Conservation (phyloP, 2,888 invertebrate genomes). For the Leuctra nigra region DNA sequence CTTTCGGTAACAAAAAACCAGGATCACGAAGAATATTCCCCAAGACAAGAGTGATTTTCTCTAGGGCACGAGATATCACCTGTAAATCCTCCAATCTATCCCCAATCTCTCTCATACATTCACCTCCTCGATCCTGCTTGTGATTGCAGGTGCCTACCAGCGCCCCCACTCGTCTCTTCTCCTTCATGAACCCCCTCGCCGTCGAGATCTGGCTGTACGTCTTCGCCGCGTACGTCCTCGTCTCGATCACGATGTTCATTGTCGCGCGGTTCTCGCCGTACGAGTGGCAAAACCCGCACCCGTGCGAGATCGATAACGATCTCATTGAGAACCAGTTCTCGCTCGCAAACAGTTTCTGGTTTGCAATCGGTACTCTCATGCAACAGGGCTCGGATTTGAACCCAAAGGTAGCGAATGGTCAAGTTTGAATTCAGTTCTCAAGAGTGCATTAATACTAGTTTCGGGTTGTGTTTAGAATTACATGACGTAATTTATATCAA, state of each 20-base stretch:
- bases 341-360: constrained; percentile 79
- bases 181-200: constrained; percentile 82
- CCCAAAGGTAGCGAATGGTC: constrained; percentile 66
- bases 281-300: constrained; percentile 71
- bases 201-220: constrained; percentile 84
- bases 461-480: not conserved
- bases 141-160: constrained; percentile 67
- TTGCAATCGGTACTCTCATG: constrained; percentile 82
- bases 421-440: not conserved
- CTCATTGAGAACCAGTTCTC: constrained; percentile 73
- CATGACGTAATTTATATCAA: no score
- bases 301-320: constrained; percentile 55
- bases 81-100: no score
- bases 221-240: constrained; percentile 69
- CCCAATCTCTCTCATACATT: no score
- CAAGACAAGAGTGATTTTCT: no score
- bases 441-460: not conserved
- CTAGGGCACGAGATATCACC: no score
- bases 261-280: constrained; percentile 75
- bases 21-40: no score
- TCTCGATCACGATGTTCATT: constrained; percentile 70
- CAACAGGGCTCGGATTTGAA: constrained; percentile 76
- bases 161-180: constrained; percentile 65
- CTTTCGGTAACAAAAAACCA: no score
- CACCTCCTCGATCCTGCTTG: no score